Conservation (phyloP, 2,888 invertebrate genomes). For the Trachelus troglodyta region DNA sequence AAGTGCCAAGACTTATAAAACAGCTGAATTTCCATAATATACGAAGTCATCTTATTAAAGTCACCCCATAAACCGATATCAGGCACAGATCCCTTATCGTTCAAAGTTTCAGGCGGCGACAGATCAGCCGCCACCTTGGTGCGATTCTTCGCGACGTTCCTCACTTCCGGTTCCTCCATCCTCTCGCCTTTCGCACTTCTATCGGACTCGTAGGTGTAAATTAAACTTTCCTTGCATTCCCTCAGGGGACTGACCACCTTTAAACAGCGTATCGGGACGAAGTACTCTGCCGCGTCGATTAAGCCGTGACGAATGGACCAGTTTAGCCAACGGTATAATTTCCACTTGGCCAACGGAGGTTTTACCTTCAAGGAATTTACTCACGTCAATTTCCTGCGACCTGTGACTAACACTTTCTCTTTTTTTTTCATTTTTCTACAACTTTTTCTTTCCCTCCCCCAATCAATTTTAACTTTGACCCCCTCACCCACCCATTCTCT, state of each 20-base stretch:
- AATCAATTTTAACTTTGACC: background rate
- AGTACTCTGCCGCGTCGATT: constrained; percentile 41
- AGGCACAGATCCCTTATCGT: background rate
- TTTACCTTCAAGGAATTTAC: constrained; percentile 34
- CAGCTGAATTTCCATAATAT: constrained; percentile 36
- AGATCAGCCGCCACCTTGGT: background rate
- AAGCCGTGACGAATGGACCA: constrained; percentile 64
- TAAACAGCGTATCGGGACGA: constrained; percentile 44
- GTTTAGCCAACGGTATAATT: constrained; percentile 65
- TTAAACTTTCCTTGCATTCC: constrained; percentile 18
- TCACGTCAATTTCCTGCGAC: background rate
- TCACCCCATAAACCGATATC: constrained; percentile 43
- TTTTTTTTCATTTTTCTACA: background rate
- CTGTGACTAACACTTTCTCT: background rate
- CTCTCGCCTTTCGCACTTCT: background rate
- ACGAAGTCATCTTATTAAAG: constrained; percentile 42
- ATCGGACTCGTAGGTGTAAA: constrained; percentile 4
- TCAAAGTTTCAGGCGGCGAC: background rate
- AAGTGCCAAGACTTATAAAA: constrained; percentile 45
- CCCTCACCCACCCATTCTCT: background rate
- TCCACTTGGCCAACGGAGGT: constrained; percentile 62
- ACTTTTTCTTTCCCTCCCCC: background rate
- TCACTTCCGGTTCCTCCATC: background rate
- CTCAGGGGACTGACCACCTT: constrained; percentile 39
- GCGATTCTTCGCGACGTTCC: background rate